Percentiles rank a stretch among this genome's conserved stretches.
Evolutionary conservation across 2,888 invertebrate species (phyloP).

Genomic region (Drosophila neotestacea): DNA sequence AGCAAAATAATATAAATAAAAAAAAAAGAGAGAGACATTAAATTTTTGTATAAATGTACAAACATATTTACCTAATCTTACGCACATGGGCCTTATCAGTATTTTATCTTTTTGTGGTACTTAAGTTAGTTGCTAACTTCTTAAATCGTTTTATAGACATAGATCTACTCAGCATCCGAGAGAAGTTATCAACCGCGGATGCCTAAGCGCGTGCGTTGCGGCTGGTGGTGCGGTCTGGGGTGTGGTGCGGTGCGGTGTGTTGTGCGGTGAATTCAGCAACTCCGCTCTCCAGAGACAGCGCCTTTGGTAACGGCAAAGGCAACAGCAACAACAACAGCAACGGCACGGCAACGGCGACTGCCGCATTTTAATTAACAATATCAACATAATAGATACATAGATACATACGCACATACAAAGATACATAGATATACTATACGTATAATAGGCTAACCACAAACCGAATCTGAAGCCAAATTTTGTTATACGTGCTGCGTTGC

Average conservation of each 20-base stretch:
- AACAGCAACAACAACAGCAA: conserved; percentile 5
- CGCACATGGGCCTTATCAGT: conserved; percentile 9
- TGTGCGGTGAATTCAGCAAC: conserved; percentile 10
- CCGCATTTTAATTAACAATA: conserved; percentile 77
- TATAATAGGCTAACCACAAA: conserved; percentile 34
- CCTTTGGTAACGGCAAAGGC: conserved; percentile 4
- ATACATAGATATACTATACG: neutral
- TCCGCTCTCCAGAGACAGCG: neutral
- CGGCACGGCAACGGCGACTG: conserved; percentile 47
- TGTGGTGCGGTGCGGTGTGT: neutral
- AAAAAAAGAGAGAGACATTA: neutral
- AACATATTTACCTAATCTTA: conserved; percentile 5
- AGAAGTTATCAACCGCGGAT: conserved; percentile 27
- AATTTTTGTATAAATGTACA: conserved; percentile 6
- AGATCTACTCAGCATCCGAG: conserved; percentile 27
- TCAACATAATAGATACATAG: conserved; percentile 55
- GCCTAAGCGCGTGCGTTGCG: conserved; percentile 21
- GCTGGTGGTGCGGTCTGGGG: neutral
- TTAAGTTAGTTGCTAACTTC: conserved; percentile 28
- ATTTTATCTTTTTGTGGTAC: conserved; percentile 24
- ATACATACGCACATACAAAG: conserved; percentile 1
- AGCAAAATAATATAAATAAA: conserved; percentile 11
- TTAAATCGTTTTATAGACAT: conserved; percentile 32
- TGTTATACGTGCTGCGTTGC: conserved; percentile 63
- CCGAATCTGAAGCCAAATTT: conserved; percentile 38